These are phyloP conservation scores for Holacanthella duospinosa DNA, from an alignment of 2,888 invertebrate species.

Conservation along the genomic window DNA sequence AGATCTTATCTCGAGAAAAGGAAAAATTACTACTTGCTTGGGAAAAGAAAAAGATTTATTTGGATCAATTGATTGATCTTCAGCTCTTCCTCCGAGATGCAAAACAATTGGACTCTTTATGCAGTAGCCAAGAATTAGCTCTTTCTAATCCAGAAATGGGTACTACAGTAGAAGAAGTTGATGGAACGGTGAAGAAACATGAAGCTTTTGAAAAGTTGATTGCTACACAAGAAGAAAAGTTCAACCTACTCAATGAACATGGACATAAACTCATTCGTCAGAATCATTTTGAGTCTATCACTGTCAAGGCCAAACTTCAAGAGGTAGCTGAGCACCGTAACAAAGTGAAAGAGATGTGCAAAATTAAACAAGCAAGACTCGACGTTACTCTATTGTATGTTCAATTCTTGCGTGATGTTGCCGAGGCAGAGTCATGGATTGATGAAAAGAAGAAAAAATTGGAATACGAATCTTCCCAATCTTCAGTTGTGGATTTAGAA, in stretches of 20 bases:
- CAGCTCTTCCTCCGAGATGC: constrained; percentile 92
- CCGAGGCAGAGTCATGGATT: constrained; percentile 83
- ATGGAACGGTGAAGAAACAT: constrained; percentile 79
- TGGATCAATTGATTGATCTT: constrained; percentile 82
- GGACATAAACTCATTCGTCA: constrained; percentile 71
- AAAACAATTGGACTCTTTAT: constrained; percentile 78
- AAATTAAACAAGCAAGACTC: constrained; percentile 56
- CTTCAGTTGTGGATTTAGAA: constrained; percentile 67
- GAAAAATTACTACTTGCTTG: constrained; percentile 70
- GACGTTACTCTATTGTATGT: constrained; percentile 70
- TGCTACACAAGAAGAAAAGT: constrained; percentile 76
- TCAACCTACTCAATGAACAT: constrained; percentile 66
- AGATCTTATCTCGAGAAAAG: constrained; percentile 64
- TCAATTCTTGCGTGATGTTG: constrained; percentile 83
- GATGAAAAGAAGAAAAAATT: constrained; percentile 80
- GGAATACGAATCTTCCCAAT: constrained; percentile 53
- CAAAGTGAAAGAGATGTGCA: constrained; percentile 57
- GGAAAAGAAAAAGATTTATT: constrained; percentile 75
- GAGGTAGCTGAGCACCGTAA: constrained; percentile 61
- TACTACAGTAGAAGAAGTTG: constrained; percentile 62
- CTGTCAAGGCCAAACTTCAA: constrained; percentile 62
- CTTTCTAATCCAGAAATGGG: constrained; percentile 40
- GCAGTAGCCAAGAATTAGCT: constrained; percentile 67
- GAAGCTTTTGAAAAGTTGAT: constrained; percentile 89
- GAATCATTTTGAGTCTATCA: constrained; percentile 78